A percentile compares a stretch with the other conserved stretches of the same genome.
Conservation (phyloP, 2,888 invertebrate species). For the Alviniconcha strummeri region DNA sequence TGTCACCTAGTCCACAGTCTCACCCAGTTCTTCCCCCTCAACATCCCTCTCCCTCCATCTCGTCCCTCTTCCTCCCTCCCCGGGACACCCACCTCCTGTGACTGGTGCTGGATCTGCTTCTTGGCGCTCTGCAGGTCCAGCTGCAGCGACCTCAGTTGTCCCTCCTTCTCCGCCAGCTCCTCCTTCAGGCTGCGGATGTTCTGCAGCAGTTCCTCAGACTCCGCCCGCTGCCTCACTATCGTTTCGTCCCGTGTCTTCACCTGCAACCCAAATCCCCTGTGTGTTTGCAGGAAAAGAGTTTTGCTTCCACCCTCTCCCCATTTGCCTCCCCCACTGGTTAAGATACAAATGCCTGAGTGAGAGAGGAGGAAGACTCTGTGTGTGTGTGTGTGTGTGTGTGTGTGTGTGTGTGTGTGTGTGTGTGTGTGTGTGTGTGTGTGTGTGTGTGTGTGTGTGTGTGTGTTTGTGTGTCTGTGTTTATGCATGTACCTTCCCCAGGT, state of each 20-base stretch:
- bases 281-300: too few relatives aligned
- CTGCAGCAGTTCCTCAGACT: constrained; percentile 62
- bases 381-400: too few relatives aligned
- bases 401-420: too few relatives aligned
- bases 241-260: constrained; percentile 61
- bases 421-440: too few relatives aligned
- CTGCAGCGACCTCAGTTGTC: constrained; percentile 67
- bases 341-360: too few relatives aligned
- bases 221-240: constrained; percentile 55
- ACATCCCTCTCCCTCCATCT: not conserved
- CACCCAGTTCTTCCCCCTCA: not conserved
- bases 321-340: too few relatives aligned
- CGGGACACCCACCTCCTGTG: constrained; percentile 61
- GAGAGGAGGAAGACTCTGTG: too few relatives aligned
- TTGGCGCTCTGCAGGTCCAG: constrained; percentile 69
- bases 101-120: constrained; percentile 67
- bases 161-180: constrained; percentile 68
- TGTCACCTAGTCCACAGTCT: too few relatives aligned
- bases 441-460: too few relatives aligned
- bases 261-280: constrained; percentile 37
- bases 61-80: not conserved
- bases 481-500: too few relatives aligned
- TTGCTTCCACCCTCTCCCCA: too few relatives aligned
- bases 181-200: constrained; percentile 64
- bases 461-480: too few relatives aligned